Base-by-base conservation (phyloP, 2,888 invertebrate genomes). In the Noctua janthe region DNA sequence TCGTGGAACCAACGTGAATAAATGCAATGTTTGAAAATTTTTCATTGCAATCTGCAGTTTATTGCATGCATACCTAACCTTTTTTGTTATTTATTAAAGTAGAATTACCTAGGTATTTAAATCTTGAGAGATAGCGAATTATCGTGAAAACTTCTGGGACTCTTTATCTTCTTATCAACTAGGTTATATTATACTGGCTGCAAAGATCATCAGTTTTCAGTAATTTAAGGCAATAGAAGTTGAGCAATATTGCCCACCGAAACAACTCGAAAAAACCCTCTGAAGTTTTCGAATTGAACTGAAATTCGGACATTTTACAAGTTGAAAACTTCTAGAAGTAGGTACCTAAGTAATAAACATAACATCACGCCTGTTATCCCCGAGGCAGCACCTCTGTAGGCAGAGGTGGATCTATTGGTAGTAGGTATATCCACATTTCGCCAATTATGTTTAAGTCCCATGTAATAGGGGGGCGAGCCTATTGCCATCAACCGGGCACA, bases 11-110 rank as follows among this genome's bases (percentile, higher is more conserved):
- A 62, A 59, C 39, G 54, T 67, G 13, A 70, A 47, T 64, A n/a
- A n/a, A 49, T 49, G 29, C 20, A 5, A 20, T 71, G 70, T 82
- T 82, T 82, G 20, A 35, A 43, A 29, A 13, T 43, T 11, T 39
- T 35, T 64, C 17, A 35, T 10, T 67, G n/a, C 43, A 67, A 75
- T 66, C 49, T 74, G 51, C n/a, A 43, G 35, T 59, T 59, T 62
- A 15, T 23, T 29, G 15, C 35, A 35, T 35, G 15, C 0, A 54
- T 47, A n/a, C 4, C 10, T n/a, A 29, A 62, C 39, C 6, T 43
- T 71, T 29, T 78, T 72, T 35, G 51, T 17, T 35, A 51, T 54
- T 39, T 39, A 17, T 39, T 39, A 17, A 39, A 66, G 23, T 47
- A 35, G 29, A 47, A 54, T 67, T 67, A n/a, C 43, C 3, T 43